Evolutionary conservation across 2,888 invertebrate species (phyloP), one percentile per base, ranked within the genome.

Genomic region (Platycnemis pennipes): DNA sequence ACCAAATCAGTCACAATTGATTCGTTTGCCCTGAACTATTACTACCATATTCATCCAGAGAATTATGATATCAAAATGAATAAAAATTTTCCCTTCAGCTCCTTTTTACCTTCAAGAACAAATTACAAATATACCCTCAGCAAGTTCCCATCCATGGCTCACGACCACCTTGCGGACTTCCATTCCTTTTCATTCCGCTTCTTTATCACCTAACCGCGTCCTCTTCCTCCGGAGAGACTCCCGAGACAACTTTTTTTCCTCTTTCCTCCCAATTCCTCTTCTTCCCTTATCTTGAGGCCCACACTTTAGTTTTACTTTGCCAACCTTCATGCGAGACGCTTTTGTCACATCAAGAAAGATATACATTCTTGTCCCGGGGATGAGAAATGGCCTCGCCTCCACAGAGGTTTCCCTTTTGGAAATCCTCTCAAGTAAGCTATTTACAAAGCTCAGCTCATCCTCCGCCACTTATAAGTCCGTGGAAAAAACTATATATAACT

Each of bases 261-360:
- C 37, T 77, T 77, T 11, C 69, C 16, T 8, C 69, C 37, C 37
- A 19, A 77, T 37, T 77, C 31, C 69, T 77, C 13, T 37, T 16
- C 69, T 26, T n/a, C 37, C 69, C 69, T 77, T 77, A 77, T 77
- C 69, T 77, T 11, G 8, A 37, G 31, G 31, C 31, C 69, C 69
- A 77, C 69, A 77, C 69, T 77, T 77, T 31, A 77, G 37, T 77
- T 77, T 77, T 31, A 77, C 31, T 77, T 77, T 77, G 69, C 31
- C 31, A 77, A 16, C 31, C 69, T 77, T 77, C 69, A 31, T 31
- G 11, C 69, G 2, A 11, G 69, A 77, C 31, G 26, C 2, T 26
- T 16, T 37, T 31, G 31, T 16, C 69, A 31, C 37, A 37, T 77
- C 31, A 37, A 26, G 69, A 77, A 77, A 77, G 69, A 77, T 31